phyloP scores from a whole-genome alignment of 2,797 vertebrate species.

The Dermochelys coriacea region DNA sequence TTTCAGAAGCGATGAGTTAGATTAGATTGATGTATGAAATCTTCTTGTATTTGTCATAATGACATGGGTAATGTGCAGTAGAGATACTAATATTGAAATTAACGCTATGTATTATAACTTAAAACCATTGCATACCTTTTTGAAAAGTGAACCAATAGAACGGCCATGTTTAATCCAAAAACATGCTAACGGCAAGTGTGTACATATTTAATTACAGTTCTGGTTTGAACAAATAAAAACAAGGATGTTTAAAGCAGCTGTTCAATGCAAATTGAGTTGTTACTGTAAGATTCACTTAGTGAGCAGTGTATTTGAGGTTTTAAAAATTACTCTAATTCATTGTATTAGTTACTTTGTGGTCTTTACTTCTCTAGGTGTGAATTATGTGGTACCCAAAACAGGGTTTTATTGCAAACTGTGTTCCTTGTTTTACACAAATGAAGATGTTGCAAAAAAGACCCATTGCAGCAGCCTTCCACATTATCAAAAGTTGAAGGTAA shows the following conservation, averaged over 20 bases:
- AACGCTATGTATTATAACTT: not conserved
- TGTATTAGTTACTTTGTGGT: conserved; percentile 78
- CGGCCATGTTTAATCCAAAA: not conserved
- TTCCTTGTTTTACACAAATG: conserved; percentile 97
- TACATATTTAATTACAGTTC: conserved; percentile 28
- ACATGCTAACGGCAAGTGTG: not conserved
- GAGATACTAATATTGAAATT: not conserved
- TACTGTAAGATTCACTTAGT: conserved; percentile 60
- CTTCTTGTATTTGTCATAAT: not conserved
- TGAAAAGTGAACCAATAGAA: not conserved
- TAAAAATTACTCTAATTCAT: conserved; percentile 64
- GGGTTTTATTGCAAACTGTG: conserved; percentile 98
- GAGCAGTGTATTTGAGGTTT: conserved; percentile 56
- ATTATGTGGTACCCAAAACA: conserved; percentile 94
- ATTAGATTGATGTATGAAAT: conserved; percentile 14
- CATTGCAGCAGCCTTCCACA: conserved; percentile 96
- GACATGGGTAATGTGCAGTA: not conserved
- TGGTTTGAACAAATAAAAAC: conserved; percentile 57
- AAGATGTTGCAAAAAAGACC: conserved; percentile 93
- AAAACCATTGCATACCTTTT: not conserved
- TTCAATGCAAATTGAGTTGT: conserved; percentile 65
- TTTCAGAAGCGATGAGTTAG: conserved; percentile 13
- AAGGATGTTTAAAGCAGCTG: conserved; percentile 53
- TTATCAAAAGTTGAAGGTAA: conserved; percentile 97
- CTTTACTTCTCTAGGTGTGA: conserved; percentile 88